A percentile compares a stretch with the other conserved stretches of the same genome.
Conservation (phyloP, 2,888 invertebrate genomes). For the Xestobium rufovillosum region DNA sequence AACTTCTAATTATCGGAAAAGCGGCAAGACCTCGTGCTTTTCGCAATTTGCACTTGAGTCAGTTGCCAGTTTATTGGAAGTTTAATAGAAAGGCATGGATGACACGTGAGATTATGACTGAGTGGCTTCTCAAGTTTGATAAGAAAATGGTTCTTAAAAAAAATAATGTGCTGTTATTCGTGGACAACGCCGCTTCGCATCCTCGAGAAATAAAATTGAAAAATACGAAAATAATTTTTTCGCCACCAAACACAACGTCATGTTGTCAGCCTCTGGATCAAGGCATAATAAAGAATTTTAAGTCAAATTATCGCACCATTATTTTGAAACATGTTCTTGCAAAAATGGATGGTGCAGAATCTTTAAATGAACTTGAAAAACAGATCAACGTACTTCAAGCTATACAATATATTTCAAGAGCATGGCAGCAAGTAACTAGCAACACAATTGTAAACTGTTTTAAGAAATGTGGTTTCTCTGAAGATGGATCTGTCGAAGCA, state of each 20-base stretch:
- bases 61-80: constrained; percentile 2
- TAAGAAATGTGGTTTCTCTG: constrained; percentile 7
- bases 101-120: too few relatives aligned
- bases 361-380: constrained; percentile 2
- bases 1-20: constrained; percentile 12
- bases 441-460: constrained; percentile 7
- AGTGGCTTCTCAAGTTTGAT: too few relatives aligned
- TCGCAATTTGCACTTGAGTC: constrained; percentile 6
- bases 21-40: constrained; percentile 8
- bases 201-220: constrained; percentile 5
- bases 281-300: constrained; percentile 12
- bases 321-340: constrained; percentile 7
- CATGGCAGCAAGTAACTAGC: constrained; percentile 6
- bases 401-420: constrained; percentile 3
- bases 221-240: constrained; percentile 13
- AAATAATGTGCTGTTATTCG: constrained; percentile 9
- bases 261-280: constrained; percentile 14
- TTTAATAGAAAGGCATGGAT: too few relatives aligned
- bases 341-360: constrained; percentile 4
- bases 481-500: too few relatives aligned
- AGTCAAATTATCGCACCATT: constrained; percentile 3
- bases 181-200: constrained; percentile 11
- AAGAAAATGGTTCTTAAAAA: too few relatives aligned
- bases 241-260: constrained; percentile 12
- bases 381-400: constrained; percentile 7